Evolutionary conservation across 2,888 invertebrate genomes (phyloP), one percentile per base, ranked within the genome.

Genomic region (Taenaris catops): DNA sequence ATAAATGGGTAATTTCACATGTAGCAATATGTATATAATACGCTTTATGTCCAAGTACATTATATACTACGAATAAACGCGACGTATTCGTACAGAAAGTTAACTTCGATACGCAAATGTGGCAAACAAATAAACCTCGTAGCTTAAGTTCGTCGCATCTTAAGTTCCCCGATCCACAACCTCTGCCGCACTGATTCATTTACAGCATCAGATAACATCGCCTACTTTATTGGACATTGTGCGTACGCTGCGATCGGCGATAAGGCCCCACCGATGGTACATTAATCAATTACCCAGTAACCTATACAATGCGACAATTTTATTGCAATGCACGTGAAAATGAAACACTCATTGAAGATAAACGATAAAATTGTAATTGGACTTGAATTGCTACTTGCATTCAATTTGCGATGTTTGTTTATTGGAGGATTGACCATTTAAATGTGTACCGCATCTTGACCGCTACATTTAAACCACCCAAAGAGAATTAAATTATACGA

Each of bases 161-260:
- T 46, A 43, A 44, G 56, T 61, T 58, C 44, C 54, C 41, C 42
- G 43, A 44, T 48, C 48, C 31, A 38, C 51, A 48, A 47, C 43
- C 38, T 39, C 41, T 34, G 48, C 43, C 42, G 62, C 63, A 69
- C 76, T 76, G 84, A 83, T 79, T 75, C 81, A 83, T 79, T 81
- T 76, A 72, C 73, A 66, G 66, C 57, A 61, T 67, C 63, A 62
- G 83, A 84, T 83, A 79, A 52, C 55, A 74, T 78, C 79, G 51
- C 48, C 63, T 81, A 67, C 72, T 86, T 83, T 86, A 86, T 86
- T 76, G 76, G 66, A 78, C 78, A 80, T 81, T 83, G 83, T 81
- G 72, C 67, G 67, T 68, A 63, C 61, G 59, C 50, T 55, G 59
- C 54, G 81, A 81, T 83, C 38, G 34, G 17, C 53, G 83, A 84